Evolutionary conservation across 2,888 invertebrate species (phyloP), one percentile per base, ranked within the genome.

Genomic region (Lypha dubia): DNA sequence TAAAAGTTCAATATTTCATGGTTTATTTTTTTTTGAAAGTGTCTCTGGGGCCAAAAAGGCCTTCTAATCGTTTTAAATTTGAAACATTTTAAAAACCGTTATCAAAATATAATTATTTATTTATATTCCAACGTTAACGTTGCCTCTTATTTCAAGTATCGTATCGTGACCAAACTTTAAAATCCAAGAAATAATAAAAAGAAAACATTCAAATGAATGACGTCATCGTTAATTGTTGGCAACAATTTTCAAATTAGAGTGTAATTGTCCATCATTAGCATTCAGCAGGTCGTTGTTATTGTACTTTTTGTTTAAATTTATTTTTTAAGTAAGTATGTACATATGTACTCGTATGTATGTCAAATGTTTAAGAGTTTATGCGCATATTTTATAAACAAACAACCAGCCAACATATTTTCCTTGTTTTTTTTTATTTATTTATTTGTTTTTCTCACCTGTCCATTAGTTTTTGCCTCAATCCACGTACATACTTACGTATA

Each of bases 211-310:
- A 13, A 41, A n/a, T 13, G 17, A 11, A 22, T 76, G 80, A 84
- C 84, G 84, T 76, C 80, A 84, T 62, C 53, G 41, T 35, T 76
- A 62, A 63, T 80, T 67, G 71, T 60, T 68, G 46, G 41, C 51
- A 70, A 62, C 7, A 6, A 20, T 51, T 58, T 46, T 51, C 15
- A 17, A 51, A 58, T 70, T 77, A 17, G 22, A 68, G 51, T 51
- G 46, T 67, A 70, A 56, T 44, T 75, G 56, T 71, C 58, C 68
- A 46, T 71, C 65, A 62, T 83, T 83, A 73, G 46, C 58, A 73
- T 71, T 71, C 68, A 65, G 11, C n/a, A 15, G n/a, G n/a, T 28
- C 70, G 63, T 22, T 7, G 9, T 75, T 56, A n/a, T 65, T 9
- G 5, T 65, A 49, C 51, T 53, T 38, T 22, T 51, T 28, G 53